Percentiles rank a stretch among this genome's conserved stretches.
Conservation (phyloP, 2,888 invertebrate species). For the Ectobius pallidus region DNA sequence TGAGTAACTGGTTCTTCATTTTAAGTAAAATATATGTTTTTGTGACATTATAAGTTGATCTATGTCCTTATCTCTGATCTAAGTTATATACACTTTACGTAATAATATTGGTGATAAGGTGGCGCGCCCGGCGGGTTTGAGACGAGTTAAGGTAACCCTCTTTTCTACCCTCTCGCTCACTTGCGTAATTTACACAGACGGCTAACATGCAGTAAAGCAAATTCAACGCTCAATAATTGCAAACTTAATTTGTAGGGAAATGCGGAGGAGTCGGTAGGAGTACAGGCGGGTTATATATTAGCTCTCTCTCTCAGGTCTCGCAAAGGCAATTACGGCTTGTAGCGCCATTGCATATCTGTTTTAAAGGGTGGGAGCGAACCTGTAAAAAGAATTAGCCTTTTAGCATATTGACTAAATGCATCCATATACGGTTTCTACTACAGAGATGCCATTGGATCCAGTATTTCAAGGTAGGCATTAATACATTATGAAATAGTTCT, state of each 20-base stretch:
- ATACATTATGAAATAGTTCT: too few species aligned
- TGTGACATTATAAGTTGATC: too few species aligned
- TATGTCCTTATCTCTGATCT: too few species aligned
- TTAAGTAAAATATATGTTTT: too few species aligned
- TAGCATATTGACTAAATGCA: background rate
- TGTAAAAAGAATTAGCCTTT: slow-evolving; percentile 4
- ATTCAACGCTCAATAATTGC: slow-evolving; percentile 36
- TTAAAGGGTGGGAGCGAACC: background rate
- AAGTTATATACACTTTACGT: too few species aligned
- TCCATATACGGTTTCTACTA: background rate
- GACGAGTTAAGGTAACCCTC: slow-evolving; percentile 4
- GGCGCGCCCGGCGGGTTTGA: background rate
- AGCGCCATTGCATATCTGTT: background rate
- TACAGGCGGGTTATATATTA: slow-evolving; percentile 8
- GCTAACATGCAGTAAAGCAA: slow-evolving; percentile 29
- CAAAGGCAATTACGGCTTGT: background rate
- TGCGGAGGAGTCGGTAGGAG: slow-evolving; percentile 20
- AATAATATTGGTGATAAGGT: too few species aligned
- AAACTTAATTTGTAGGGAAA: slow-evolving; percentile 37
- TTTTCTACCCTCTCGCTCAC: background rate
- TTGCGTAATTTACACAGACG: slow-evolving; percentile 26
- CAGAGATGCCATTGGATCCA: too few species aligned
- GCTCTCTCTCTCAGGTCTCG: background rate
- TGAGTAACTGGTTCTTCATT: too few species aligned
- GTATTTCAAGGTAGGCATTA: too few species aligned